phyloP scores from a whole-genome alignment of 1,140 invertebrate genomes.

The Megalonaias nervosa region DNA sequence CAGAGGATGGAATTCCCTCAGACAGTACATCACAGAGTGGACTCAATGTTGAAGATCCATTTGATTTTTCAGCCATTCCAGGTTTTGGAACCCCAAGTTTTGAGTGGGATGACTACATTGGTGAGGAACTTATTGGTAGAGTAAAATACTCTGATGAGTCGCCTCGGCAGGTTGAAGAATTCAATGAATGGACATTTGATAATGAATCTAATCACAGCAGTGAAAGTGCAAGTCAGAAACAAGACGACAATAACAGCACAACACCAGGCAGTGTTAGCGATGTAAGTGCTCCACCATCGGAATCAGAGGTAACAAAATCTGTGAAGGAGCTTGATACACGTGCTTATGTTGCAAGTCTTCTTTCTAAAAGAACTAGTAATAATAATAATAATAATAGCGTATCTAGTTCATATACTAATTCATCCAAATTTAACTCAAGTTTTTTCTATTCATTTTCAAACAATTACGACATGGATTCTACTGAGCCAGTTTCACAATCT shows the following conservation, averaged over 20 bases:
- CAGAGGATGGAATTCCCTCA: constrained; percentile 53
- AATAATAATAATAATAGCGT: constrained; percentile 41
- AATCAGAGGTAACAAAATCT: constrained; percentile 17
- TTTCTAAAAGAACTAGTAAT: constrained; percentile 37
- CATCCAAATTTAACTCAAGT: constrained; percentile 25
- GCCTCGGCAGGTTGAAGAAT: constrained; percentile 49
- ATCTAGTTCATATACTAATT: constrained; percentile 9
- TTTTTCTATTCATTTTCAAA: constrained; percentile 52
- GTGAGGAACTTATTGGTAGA: constrained; percentile 54
- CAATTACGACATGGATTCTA: constrained; percentile 48
- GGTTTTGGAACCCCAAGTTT: constrained; percentile 43
- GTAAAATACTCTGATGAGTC: constrained; percentile 34
- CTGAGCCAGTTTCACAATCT: constrained; percentile 35
- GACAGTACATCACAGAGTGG: constrained; percentile 48
- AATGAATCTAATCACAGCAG: constrained; percentile 36
- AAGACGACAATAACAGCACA: constrained; percentile 21
- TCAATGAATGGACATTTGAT: constrained; percentile 62
- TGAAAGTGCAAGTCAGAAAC: constrained; percentile 41
- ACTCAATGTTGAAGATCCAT: constrained; percentile 52
- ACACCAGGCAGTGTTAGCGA: constrained; percentile 32
- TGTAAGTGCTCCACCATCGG: constrained; percentile 15
- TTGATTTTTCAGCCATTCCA: constrained; percentile 31
- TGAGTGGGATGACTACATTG: constrained; percentile 67
- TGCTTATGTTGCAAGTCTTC: constrained; percentile 34
- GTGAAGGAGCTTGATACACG: constrained; percentile 20